Conservation (phyloP, 1,140 invertebrate species). For the Carposina sasakii region DNA sequence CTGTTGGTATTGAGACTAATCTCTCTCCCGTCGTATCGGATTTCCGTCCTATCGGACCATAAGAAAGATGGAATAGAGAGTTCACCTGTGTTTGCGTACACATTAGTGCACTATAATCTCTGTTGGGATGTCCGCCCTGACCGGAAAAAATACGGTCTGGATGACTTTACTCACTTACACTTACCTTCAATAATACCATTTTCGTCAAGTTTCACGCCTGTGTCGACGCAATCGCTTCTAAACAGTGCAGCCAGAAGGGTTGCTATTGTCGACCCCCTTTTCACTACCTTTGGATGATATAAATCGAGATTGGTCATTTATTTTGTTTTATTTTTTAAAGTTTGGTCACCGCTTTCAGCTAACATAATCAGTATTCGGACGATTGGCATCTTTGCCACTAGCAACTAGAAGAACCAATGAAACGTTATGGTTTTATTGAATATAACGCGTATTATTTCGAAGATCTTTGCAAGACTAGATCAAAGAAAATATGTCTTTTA, state of each 20-base stretch:
- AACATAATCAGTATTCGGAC: background rate
- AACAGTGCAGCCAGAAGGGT: conserved; percentile 48
- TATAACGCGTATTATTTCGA: no score
- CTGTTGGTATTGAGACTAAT: no score
- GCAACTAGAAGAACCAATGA: background rate
- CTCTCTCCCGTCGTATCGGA: no score
- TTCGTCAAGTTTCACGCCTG: conserved; percentile 30
- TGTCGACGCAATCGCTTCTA: conserved; percentile 35
- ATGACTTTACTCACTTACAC: background rate
- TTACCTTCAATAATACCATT: conserved; percentile 42
- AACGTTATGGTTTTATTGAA: background rate
- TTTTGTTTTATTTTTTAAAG: background rate
- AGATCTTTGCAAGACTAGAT: no score
- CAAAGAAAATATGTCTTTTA: no score
- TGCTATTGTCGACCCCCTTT: conserved; percentile 43
- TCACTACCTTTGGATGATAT: conserved; percentile 40
- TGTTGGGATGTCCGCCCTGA: no score
- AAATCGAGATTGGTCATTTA: conserved; percentile 16
- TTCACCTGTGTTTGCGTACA: no score
- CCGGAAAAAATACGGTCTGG: no score
- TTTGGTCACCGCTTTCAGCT: background rate
- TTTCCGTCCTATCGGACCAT: no score
- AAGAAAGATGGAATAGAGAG: no score
- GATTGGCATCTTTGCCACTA: background rate
- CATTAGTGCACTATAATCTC: no score